phyloP scores from a whole-genome alignment of 1,140 invertebrate genomes.

The Pteromalus puparum region DNA sequence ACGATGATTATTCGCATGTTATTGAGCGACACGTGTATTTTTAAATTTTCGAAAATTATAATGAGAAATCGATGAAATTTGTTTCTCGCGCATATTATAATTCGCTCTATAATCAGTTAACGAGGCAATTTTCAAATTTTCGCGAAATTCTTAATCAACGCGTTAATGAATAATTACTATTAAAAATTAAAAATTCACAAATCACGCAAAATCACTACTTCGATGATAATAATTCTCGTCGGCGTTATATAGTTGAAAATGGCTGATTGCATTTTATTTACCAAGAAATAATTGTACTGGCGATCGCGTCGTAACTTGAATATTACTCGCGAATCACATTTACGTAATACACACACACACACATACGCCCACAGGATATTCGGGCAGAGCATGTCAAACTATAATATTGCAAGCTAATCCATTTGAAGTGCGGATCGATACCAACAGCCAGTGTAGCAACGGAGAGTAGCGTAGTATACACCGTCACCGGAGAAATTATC shows the following conservation, averaged over 20 bases:
- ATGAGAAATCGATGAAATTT: too few relatives aligned
- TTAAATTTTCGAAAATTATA: too few relatives aligned
- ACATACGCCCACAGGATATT: neutral
- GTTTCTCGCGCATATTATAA: too few relatives aligned
- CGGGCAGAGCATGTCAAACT: neutral
- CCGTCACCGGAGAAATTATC: neutral
- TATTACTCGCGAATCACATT: neutral
- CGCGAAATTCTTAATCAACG: too few relatives aligned
- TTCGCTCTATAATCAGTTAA: too few relatives aligned
- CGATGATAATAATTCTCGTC: neutral
- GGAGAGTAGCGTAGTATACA: neutral
- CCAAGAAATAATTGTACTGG: neutral
- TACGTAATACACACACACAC: neutral
- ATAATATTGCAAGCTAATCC: neutral
- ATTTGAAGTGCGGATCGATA: neutral
- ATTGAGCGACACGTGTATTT: too few relatives aligned
- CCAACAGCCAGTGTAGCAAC: neutral
- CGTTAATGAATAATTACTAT: too few relatives aligned
- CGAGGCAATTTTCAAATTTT: too few relatives aligned
- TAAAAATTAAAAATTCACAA: too few relatives aligned
- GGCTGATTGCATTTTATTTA: neutral
- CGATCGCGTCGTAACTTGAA: neutral
- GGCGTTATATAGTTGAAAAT: neutral
- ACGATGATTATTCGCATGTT: too few relatives aligned
- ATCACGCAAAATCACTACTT: too few relatives aligned